phyloP scores from a whole-genome alignment of 2,113 vertebrate genomes.

The Monopterus albus region DNA sequence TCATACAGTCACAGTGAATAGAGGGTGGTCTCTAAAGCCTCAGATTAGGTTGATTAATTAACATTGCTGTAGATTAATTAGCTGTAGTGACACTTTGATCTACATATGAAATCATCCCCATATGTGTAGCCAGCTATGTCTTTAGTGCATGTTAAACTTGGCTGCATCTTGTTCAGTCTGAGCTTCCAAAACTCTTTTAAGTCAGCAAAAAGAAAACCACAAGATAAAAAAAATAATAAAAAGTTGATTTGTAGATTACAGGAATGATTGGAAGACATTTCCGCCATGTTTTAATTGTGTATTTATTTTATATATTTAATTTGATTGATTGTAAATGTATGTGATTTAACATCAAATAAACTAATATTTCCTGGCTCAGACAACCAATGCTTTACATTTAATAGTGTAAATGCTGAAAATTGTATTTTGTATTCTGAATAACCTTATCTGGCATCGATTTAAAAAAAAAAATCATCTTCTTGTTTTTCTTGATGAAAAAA shows the following conservation, averaged over 20 bases:
- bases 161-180: neutral
- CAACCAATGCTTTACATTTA: no score
- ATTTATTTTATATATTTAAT: constrained; percentile 7
- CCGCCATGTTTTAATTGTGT: neutral
- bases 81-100: constrained; percentile 73
- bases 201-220: neutral
- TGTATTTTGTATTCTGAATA: no score
- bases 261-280: neutral
- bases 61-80: constrained; percentile 80
- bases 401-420: no score
- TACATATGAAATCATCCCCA: constrained; percentile 73
- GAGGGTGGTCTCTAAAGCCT: constrained; percentile 68
- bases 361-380: no score
- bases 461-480: no score
- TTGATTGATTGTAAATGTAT: no score
- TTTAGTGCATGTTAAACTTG: constrained; percentile 3
- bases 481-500: neutral
- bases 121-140: constrained; percentile 52
- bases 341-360: neutral
- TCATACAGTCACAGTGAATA: constrained; percentile 48
- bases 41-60: constrained; percentile 80
- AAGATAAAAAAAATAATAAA: neutral
- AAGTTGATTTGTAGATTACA: neutral
- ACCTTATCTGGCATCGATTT: no score
- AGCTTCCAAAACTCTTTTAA: neutral